A percentile compares a stretch with the other conserved stretches of the same genome.
Conservation (phyloP, 2,113 vertebrate genomes). For the Craseonycteris thonglongyai region DNA sequence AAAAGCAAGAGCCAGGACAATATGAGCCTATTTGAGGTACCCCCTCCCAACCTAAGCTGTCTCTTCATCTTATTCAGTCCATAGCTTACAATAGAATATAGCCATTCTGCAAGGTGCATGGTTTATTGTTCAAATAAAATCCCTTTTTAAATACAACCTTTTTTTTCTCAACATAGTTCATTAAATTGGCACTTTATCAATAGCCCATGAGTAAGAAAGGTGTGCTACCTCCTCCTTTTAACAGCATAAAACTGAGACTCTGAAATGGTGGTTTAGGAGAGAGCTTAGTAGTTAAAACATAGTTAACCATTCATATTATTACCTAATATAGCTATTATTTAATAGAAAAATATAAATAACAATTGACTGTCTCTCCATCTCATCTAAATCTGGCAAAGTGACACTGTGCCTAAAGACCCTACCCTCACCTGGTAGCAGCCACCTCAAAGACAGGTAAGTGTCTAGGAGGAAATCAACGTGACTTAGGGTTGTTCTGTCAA, state of each 20-base stretch:
- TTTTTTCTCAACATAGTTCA: not conserved
- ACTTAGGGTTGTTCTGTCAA: not conserved
- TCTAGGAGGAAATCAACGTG: not conserved
- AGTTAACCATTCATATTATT: not conserved
- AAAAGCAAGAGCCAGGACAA: not conserved
- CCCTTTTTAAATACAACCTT: not conserved
- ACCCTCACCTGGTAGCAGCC: not conserved
- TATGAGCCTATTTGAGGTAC: not conserved
- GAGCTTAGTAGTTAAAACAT: not conserved
- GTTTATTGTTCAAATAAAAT: slow-evolving; percentile 9
- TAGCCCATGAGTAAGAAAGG: not conserved
- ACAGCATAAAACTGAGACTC: not conserved
- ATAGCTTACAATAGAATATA: not conserved
- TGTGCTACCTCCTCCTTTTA: not conserved
- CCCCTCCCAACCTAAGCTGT: not conserved
- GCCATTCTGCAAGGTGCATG: not conserved
- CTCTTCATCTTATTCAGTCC: not conserved
- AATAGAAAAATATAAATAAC: not conserved
- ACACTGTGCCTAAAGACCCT: not conserved
- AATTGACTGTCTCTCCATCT: not conserved
- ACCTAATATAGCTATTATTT: not conserved
- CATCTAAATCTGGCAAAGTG: not conserved
- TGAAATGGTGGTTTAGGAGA: not conserved
- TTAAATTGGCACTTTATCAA: not conserved
- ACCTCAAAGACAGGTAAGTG: not conserved